phyloP scores from a whole-genome alignment of 2,888 invertebrate species.

The Euzetes globulus region DNA sequence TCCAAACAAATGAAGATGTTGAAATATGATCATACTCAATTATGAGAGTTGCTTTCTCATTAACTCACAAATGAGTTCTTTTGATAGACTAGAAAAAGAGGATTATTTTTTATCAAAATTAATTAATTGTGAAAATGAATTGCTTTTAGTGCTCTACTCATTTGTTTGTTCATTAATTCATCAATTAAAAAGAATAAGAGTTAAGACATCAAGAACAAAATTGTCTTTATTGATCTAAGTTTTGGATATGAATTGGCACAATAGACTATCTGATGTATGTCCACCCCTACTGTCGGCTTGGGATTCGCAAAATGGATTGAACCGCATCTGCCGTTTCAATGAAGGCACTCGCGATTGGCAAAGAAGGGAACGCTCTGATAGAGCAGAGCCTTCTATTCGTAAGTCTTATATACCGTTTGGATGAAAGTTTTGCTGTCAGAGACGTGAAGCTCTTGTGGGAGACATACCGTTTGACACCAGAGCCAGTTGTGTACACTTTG shows the following conservation, averaged over 20 bases:
- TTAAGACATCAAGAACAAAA: neutral
- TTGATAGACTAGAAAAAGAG: too few species aligned
- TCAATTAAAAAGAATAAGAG: neutral
- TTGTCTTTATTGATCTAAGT: constrained; percentile 8
- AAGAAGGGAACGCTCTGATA: constrained; percentile 17
- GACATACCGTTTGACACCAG: neutral
- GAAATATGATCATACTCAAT: too few species aligned
- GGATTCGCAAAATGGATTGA: neutral
- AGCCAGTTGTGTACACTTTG: neutral
- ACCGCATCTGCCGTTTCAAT: constrained; percentile 25
- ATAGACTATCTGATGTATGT: neutral
- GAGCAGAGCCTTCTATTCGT: neutral
- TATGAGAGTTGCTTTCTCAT: too few species aligned
- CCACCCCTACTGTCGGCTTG: neutral
- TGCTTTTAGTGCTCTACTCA: too few species aligned
- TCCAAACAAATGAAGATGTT: too few species aligned
- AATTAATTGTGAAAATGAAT: too few species aligned
- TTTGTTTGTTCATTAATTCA: neutral
- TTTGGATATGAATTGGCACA: neutral
- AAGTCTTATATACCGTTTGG: constrained; percentile 3
- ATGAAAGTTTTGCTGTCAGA: constrained; percentile 18
- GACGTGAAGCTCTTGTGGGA: neutral
- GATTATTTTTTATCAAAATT: too few species aligned
- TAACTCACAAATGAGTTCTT: too few species aligned
- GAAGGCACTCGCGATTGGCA: constrained; percentile 21